Evolutionary conservation across 2,888 invertebrate species (phyloP).

Genomic region (Auanema freiburgensis): DNA sequence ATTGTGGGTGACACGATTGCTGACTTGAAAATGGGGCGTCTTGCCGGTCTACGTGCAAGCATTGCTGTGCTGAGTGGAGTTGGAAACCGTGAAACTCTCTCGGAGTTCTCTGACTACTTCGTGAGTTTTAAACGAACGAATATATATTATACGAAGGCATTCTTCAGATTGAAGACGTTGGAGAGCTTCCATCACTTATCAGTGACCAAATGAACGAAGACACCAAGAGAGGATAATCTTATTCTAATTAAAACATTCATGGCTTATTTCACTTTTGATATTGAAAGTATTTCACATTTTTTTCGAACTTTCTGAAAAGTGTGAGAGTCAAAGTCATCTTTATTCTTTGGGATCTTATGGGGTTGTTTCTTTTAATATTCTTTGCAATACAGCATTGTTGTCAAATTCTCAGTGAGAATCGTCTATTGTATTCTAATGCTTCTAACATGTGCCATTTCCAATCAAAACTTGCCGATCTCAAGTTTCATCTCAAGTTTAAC

Average conservation of each 20-base stretch:
- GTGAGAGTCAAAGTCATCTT: neutral
- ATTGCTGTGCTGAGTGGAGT: constrained; percentile 67
- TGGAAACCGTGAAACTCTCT: constrained; percentile 55
- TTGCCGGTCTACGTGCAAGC: constrained; percentile 66
- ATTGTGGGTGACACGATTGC: constrained; percentile 68
- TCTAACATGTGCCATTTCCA: no score
- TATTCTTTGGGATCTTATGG: no score
- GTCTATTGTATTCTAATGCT: no score
- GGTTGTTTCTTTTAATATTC: no score
- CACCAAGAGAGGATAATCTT: constrained; percentile 42
- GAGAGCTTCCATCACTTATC: constrained; percentile 48
- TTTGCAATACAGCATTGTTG: no score
- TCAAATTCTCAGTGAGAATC: no score
- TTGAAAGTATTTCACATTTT: neutral
- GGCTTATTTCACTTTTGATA: no score
- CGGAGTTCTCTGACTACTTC: constrained; percentile 60
- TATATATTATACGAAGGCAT: neutral
- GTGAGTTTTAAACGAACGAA: constrained; percentile 30
- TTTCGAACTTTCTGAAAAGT: constrained; percentile 6
- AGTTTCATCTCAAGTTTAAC: no score
- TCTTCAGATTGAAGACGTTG: constrained; percentile 57
- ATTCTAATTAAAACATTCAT: no score
- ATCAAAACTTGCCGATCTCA: no score
- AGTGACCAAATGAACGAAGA: constrained; percentile 44
- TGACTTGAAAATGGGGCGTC: constrained; percentile 67